Percentiles rank a stretch among this genome's conserved stretches.
These are phyloP conservation scores for Poecilia picta DNA, from an alignment of 2,797 vertebrate species.

Conservation along the genomic window DNA sequence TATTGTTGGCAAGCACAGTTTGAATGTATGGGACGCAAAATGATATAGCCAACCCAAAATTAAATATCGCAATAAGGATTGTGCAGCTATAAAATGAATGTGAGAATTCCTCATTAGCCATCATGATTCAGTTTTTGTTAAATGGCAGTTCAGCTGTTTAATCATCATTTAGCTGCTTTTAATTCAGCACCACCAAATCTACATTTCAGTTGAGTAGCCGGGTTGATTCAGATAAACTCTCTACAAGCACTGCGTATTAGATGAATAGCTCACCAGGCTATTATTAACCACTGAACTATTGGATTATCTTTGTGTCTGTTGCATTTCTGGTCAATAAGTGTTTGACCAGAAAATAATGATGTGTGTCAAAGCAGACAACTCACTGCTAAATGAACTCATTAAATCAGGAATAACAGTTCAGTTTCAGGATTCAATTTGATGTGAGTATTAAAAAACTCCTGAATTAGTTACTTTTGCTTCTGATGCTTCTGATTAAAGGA, in stretches of 20 bases:
- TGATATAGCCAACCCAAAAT: background rate
- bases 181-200: background rate
- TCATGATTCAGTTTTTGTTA: background rate
- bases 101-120: background rate
- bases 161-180: background rate
- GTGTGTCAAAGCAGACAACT: background rate
- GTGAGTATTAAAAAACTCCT: background rate
- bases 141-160: background rate
- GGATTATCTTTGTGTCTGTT: constrained; percentile 6
- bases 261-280: background rate
- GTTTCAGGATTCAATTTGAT: background rate
- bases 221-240: background rate
- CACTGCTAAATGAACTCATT: background rate
- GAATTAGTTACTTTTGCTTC: background rate
- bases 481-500: background rate
- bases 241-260: background rate
- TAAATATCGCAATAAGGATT: background rate
- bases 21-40: background rate
- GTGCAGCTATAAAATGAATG: background rate
- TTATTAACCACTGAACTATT: background rate
- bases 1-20: background rate
- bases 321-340: background rate
- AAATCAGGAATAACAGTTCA: background rate
- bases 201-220: background rate
- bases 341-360: background rate